Conservation (phyloP, 2,888 invertebrate species). For the Lycia hirtaria region DNA sequence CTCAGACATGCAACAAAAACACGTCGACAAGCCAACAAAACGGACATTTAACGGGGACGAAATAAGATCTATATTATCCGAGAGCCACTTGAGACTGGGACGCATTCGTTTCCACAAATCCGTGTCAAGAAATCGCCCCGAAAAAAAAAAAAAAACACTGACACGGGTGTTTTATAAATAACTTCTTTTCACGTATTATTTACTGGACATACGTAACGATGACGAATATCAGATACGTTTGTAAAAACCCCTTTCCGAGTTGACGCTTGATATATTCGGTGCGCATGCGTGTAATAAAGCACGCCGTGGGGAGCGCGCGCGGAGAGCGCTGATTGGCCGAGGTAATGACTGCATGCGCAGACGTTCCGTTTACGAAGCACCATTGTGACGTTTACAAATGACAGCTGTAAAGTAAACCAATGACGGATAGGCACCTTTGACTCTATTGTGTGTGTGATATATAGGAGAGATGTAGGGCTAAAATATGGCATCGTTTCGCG, state of each 20-base stretch:
- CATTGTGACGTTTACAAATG: conserved; percentile 75
- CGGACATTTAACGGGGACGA: conserved; percentile 44
- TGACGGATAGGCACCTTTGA: conserved; percentile 81
- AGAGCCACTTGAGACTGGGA: conserved; percentile 53
- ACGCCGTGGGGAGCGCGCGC: conserved; percentile 79
- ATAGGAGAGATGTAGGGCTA: conserved; percentile 52
- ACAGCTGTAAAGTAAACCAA: conserved; percentile 71
- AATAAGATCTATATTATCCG: conserved; percentile 53
- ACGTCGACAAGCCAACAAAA: conserved; percentile 44
- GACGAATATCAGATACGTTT: conserved; percentile 83
- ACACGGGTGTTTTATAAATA: conserved; percentile 69
- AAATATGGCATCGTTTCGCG: conserved; percentile 56
- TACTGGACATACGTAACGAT: conserved; percentile 77
- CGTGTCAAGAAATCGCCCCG: conserved; percentile 72
- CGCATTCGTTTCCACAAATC: conserved; percentile 78
- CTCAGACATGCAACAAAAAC: conserved; percentile 61
- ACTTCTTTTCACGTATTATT: conserved; percentile 75
- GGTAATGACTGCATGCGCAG: conserved; percentile 70
- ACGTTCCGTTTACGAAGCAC: conserved; percentile 62
- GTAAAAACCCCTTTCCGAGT: conserved; percentile 75
- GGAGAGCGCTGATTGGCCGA: conserved; percentile 73
- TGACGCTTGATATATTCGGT: conserved; percentile 80
- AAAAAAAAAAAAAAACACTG: conserved; percentile 61
- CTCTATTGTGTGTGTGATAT: conserved; percentile 73
- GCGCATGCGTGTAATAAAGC: conserved; percentile 76